Evolutionary conservation across 2,113 vertebrate species (phyloP).

Genomic region (Carettochelys insculpta): DNA sequence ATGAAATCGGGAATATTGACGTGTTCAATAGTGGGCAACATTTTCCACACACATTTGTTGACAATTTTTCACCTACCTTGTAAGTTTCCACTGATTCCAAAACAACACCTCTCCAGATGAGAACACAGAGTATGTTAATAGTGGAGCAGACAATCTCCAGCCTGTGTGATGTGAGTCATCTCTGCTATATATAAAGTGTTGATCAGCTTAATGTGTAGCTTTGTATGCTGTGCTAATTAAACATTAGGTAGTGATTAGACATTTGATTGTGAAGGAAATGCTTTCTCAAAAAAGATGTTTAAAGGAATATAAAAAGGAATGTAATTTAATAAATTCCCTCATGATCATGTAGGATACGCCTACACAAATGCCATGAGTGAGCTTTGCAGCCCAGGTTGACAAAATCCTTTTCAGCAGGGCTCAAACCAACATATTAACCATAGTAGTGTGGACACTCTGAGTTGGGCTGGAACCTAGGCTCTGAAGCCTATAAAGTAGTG

Average conservation of each 20-base stretch:
- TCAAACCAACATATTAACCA: no score
- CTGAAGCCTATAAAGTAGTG: no score
- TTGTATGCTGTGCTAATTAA: neutral
- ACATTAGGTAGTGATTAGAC: neutral
- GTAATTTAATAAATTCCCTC: neutral
- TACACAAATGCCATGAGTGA: no score
- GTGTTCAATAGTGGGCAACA: neutral
- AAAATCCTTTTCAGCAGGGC: no score
- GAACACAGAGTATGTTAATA: no score
- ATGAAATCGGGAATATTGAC: neutral
- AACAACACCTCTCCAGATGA: neutral
- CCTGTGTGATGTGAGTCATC: neutral
- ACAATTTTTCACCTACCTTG: neutral
- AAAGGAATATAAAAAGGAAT: neutral
- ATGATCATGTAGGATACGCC: no score
- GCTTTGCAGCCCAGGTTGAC: no score
- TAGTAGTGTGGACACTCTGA: no score
- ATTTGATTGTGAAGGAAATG: neutral
- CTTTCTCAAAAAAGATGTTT: neutral
- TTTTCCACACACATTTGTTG: neutral
- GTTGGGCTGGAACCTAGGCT: no score
- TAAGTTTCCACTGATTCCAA: neutral
- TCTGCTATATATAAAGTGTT: neutral
- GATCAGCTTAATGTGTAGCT: neutral
- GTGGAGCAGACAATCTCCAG: neutral